Base-by-base conservation (phyloP, 2,888 invertebrate species). In the Plagodis pulveraria region DNA sequence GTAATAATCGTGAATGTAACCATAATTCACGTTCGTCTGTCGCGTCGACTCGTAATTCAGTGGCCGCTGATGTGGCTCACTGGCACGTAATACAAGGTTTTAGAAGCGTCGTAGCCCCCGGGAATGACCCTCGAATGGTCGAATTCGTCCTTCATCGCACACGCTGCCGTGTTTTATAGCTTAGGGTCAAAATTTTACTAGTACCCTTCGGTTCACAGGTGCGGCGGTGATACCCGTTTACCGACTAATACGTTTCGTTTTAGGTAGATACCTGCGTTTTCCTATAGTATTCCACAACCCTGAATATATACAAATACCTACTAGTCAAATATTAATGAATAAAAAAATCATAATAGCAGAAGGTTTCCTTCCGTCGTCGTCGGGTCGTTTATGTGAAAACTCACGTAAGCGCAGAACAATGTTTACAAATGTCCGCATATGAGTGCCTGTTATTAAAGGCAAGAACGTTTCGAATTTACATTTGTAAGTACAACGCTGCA, bases 71-170 rank as follows among this genome's bases (percentile, higher is more conserved):
- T 84, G 84, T 82, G 81, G 81, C 80, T 82, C 81, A 83, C 81
- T 82, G 81, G 81, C 80, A 83, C 81, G 84, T 87, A 82, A 83
- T 81, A 81, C 78, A 77, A 79, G 82, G 81, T 83, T 83, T 84
- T 81, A 83, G 82, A 76, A 74, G 79, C 78, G 65, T 72, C 66
- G 63, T 62, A 74, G 76, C 85, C 80, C 77, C 63, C 57, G 83
- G 83, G 84, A 84, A 79, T 77, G 80, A 80, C 81, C 83, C 81
- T 76, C 76, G 78, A 80, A 81, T 78, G 79, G 80, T 80, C 80
- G 78, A 78, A 79, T 81, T 77, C 78, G 81, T 80, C 86, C 85
- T 83, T 82, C 85, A 85, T 85, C 85, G 84, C 80, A 76, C 80
- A 67, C 75, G 66, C 71, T 72, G 73, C 69, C 74, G 77, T 82